Evolutionary conservation across 2,888 invertebrate genomes (phyloP), one percentile per base, ranked within the genome.

Genomic region (Ormyrus nitidulus): DNA sequence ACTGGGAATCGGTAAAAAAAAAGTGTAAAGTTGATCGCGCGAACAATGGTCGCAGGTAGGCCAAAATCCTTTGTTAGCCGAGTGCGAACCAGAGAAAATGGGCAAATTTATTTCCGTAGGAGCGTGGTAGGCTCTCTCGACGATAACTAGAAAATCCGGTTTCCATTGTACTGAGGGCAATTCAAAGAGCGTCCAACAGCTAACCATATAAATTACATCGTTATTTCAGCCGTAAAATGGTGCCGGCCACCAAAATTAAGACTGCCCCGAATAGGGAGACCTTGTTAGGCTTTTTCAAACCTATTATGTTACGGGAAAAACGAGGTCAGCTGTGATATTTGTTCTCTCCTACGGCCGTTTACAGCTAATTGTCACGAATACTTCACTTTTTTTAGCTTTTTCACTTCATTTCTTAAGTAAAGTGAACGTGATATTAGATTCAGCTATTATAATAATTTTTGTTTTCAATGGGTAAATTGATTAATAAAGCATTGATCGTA

Each of bases 71-170:
- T 34, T 74, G 74, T 64, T 74, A 5, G 62, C 3, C 44, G 46
- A 68, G 54, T 6, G 49, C 49, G 69, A 69, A 56, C 51, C 9
- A 59, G 51, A 73, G 58, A 74, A 74, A 79, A 79, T 59, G 61
- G 49, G 49, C 46, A 66, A 80, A 76, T 76, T 72, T 76, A 80
- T 80, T 72, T 76, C 68, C 76, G 71, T 62, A 44, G 44, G 48
- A 62, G 46, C 34, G n/a, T 2, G 19, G 13, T 56, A 11, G 5
- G 5, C 46, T 13, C 19, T 44, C 13, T 7, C 46, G 61, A n/a
- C 54, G 49, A 49, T 61, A 65, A 73, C 77, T 69, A 59, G 77
- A 80, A 68, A 80, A 80, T 80, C 73, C 77, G 73, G 72, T 80
- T 73, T 51, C 69, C 62, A 76, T 80, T 76, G 66, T 69, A 59